A percentile compares a stretch with the other conserved stretches of the same genome.
These are phyloP conservation scores for Nemotelus pantherinus DNA, from an alignment of 2,888 invertebrate genomes.

Conservation along the genomic window DNA sequence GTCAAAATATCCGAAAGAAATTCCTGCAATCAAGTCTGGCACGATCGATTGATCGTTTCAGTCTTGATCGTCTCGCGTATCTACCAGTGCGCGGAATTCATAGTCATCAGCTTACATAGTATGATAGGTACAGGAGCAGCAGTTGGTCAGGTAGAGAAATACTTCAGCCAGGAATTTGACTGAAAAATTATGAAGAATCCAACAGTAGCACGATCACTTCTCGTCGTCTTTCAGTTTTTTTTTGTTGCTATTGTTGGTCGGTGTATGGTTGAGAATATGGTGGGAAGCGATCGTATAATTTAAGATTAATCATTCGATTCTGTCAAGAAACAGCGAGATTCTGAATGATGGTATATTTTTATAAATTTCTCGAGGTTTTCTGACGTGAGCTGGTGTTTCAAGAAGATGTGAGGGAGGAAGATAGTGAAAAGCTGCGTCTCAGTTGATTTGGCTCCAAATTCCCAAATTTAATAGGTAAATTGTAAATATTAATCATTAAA, in stretches of 20 bases:
- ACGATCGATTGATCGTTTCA: slow-evolving; percentile 28
- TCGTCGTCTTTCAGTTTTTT: not conserved
- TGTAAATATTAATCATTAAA: too few species aligned
- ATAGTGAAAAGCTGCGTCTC: too few species aligned
- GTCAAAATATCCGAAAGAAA: slow-evolving; percentile 9
- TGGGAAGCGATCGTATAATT: slow-evolving; percentile 31
- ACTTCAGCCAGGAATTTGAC: slow-evolving; percentile 19
- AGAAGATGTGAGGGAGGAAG: too few species aligned
- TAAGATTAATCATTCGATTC: slow-evolving; percentile 48
- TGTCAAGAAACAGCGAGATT: slow-evolving; percentile 43
- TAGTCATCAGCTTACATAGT: not conserved
- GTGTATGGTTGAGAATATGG: slow-evolving; percentile 5
- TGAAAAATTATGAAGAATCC: slow-evolving; percentile 27
- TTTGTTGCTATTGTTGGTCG: not conserved
- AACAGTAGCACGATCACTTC: slow-evolving; percentile 37
- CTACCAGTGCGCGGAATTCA: not conserved
- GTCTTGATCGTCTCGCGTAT: not conserved
- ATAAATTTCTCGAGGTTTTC: not conserved
- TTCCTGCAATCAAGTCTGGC: slow-evolving; percentile 37
- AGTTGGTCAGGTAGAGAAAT: slow-evolving; percentile 34
- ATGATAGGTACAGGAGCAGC: not conserved
- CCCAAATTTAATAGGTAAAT: too few species aligned
- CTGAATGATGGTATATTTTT: slow-evolving; percentile 45
- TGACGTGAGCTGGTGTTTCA: too few species aligned
- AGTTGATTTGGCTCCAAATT: too few species aligned